These are phyloP conservation scores for Chironomus striatipennis DNA, from an alignment of 1,140 invertebrate genomes.

Conservation along the genomic window DNA sequence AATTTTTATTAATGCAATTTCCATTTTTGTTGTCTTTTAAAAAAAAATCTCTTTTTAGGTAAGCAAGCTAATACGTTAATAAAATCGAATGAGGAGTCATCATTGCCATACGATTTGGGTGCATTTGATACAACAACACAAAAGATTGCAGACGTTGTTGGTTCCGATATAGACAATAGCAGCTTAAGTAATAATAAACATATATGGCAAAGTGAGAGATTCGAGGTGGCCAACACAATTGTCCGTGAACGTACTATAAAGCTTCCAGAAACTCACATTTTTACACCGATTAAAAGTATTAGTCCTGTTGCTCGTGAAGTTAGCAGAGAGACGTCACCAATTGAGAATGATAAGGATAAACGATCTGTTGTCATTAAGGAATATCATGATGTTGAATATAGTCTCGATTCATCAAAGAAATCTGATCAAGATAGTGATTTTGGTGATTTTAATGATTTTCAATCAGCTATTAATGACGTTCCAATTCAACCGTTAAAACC, in stretches of 20 bases:
- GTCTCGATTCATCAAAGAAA: not conserved
- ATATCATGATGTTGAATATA: slow-evolving; percentile 19
- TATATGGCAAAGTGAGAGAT: not conserved
- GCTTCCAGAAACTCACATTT: slow-evolving; percentile 9
- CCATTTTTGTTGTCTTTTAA: too few species aligned
- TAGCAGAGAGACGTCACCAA: not conserved
- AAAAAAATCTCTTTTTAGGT: too few species aligned
- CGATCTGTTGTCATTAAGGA: not conserved
- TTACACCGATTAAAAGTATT: not conserved
- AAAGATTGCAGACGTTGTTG: too few species aligned
- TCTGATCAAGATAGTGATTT: not conserved
- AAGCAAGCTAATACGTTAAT: too few species aligned
- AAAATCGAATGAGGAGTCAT: too few species aligned
- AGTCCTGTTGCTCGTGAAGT: not conserved
- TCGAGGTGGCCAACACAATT: not conserved
- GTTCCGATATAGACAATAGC: too few species aligned
- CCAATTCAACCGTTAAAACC: not conserved
- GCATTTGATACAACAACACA: too few species aligned
- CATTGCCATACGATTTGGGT: too few species aligned
- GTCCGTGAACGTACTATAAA: not conserved
- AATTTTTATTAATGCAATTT: too few species aligned
- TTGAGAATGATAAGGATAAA: not conserved
- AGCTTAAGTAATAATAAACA: not conserved
- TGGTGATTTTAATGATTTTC: not conserved
- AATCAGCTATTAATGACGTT: not conserved